These are phyloP conservation scores for Rotaria sp. DNA, from an alignment of 2,888 invertebrate genomes.

Conservation along the genomic window DNA sequence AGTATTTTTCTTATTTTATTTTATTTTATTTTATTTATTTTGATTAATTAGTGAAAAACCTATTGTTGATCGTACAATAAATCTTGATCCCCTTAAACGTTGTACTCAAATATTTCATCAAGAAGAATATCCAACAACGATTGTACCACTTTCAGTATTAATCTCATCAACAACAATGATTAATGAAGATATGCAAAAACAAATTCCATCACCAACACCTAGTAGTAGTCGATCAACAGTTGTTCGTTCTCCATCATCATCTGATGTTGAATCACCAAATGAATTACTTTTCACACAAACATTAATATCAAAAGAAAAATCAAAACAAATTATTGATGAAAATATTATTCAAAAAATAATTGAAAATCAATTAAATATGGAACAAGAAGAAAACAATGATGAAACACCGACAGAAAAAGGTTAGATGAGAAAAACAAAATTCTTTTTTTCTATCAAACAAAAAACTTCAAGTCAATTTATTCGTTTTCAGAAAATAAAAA, in stretches of 20 bases:
- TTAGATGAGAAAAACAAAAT: too few species aligned
- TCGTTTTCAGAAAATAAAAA: too few species aligned
- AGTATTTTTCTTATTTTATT: not conserved
- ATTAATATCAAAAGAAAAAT: not conserved
- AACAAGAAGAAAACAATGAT: not conserved
- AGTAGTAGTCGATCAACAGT: constrained; percentile 12
- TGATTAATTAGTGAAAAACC: not conserved
- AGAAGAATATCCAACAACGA: not conserved
- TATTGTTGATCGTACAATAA: not conserved
- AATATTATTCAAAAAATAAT: not conserved
- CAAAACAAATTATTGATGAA: too few species aligned
- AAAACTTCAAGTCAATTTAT: too few species aligned
- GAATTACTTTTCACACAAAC: not conserved
- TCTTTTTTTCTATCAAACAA: too few species aligned
- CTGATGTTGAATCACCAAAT: not conserved
- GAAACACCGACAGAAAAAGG: not conserved
- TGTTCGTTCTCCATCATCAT: constrained; percentile 29
- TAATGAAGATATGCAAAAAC: not conserved
- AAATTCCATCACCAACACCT: not conserved
- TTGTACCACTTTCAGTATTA: not conserved
- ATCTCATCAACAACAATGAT: not conserved
- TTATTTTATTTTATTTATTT: not conserved
- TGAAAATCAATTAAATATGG: not conserved
- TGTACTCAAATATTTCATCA: not conserved
- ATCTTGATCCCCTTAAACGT: not conserved